Percentiles rank a stretch among this genome's conserved stretches.
These are phyloP conservation scores for Drosophila varians DNA, from an alignment of 1,140 invertebrate species.

Conservation along the genomic window DNA sequence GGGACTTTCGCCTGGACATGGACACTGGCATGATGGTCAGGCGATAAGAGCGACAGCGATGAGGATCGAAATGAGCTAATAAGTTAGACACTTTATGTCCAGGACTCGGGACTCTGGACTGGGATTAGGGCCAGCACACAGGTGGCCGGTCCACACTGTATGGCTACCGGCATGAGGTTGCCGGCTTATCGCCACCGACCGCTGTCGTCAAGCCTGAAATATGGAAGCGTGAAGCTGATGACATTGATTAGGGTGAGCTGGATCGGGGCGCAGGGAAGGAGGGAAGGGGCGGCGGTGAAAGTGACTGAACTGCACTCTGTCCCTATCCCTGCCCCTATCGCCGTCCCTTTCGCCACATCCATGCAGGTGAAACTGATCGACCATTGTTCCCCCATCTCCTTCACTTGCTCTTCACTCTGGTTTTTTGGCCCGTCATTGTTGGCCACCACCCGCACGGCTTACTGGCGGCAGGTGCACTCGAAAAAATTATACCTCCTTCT, in stretches of 20 bases:
- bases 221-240: conserved; percentile 69
- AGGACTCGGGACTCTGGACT: conserved; percentile 8
- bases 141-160: conserved; percentile 12
- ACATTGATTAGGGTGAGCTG: conserved; percentile 78
- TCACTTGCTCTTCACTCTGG: background rate
- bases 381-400: background rate
- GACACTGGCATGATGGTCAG: background rate
- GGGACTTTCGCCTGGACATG: too few species aligned
- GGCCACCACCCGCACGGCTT: conserved; percentile 29
- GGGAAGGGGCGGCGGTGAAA: conserved; percentile 19
- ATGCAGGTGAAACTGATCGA: conserved; percentile 14
- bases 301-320: conserved; percentile 26
- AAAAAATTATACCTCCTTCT: background rate
- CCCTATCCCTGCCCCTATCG: background rate
- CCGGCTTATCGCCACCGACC: conserved; percentile 39
- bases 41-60: conserved; percentile 25
- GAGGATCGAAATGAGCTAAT: conserved; percentile 33
- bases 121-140: conserved; percentile 42
- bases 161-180: conserved; percentile 31
- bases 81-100: conserved; percentile 60
- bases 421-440: conserved; percentile 25
- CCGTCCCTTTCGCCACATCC: background rate
- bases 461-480: conserved; percentile 25
- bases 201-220: conserved; percentile 23
- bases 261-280: conserved; percentile 15